Percentiles rank a stretch among this genome's conserved stretches.
These are phyloP conservation scores for Acrossocheilus fasciatus DNA, from an alignment of 2,797 vertebrate species.

Conservation along the genomic window DNA sequence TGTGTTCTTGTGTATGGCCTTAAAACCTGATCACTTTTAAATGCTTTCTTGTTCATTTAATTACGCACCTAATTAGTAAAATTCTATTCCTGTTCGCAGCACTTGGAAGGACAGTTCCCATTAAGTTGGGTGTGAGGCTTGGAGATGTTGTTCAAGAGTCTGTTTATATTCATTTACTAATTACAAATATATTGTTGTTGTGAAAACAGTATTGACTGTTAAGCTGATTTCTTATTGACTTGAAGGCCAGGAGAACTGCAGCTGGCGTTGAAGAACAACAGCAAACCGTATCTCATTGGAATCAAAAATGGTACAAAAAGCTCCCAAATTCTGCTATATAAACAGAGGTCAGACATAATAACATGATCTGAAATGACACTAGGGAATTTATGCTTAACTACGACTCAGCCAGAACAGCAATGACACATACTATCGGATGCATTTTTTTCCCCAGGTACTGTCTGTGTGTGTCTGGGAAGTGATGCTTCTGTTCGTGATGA, in stretches of 20 bases:
- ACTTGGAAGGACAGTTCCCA: slow-evolving; percentile 63
- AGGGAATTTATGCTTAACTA: background rate
- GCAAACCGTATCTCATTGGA: slow-evolving; percentile 73
- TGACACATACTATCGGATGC: background rate
- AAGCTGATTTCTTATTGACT: background rate
- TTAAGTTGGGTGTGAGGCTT: slow-evolving; percentile 78
- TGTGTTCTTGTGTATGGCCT: slow-evolving; percentile 80
- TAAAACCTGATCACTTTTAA: background rate
- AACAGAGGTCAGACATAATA: background rate
- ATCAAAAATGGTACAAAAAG: slow-evolving; percentile 69
- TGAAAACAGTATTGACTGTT: slow-evolving; percentile 13
- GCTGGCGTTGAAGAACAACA: slow-evolving; percentile 71
- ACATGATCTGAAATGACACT: background rate
- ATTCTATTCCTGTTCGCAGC: slow-evolving; percentile 64
- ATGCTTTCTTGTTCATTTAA: background rate
- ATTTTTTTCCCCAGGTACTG: slow-evolving; percentile 62
- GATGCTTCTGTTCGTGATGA: slow-evolving; percentile 72
- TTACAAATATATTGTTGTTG: background rate
- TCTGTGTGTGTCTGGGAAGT: slow-evolving; percentile 76
- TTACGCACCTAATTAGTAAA: background rate
- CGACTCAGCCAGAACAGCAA: background rate
- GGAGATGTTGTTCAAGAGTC: slow-evolving; percentile 74
- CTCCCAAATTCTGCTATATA: background rate
- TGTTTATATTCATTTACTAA: slow-evolving; percentile 7
- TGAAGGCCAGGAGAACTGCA: slow-evolving; percentile 74